Conservation (phyloP, 2,113 vertebrate genomes). For the Elachura formosa region DNA sequence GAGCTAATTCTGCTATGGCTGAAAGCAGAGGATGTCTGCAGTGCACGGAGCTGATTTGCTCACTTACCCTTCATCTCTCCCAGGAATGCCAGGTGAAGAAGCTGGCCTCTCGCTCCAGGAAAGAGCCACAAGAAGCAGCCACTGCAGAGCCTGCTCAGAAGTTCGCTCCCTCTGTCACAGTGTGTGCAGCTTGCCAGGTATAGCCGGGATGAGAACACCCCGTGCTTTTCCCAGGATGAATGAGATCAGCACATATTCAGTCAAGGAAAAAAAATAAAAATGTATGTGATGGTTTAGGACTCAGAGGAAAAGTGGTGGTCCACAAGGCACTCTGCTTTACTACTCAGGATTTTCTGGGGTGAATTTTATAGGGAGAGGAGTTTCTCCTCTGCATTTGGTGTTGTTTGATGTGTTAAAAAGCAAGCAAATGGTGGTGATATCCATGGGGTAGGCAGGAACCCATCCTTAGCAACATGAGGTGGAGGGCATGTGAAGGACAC, state of each 20-base stretch:
- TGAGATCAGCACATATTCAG: conserved; percentile 63
- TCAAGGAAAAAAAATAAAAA: neutral
- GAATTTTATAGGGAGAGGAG: neutral
- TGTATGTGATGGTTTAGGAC: neutral
- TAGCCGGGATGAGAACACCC: conserved; percentile 28
- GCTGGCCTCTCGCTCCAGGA: neutral
- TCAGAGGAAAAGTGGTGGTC: neutral
- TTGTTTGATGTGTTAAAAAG: neutral
- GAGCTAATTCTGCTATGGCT: neutral
- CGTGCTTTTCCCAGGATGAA: conserved; percentile 43
- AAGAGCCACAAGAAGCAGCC: neutral
- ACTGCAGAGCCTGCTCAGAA: conserved; percentile 40
- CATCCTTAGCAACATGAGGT: neutral
- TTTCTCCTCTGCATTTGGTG: neutral
- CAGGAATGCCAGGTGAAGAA: conserved; percentile 28
- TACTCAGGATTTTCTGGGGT: neutral
- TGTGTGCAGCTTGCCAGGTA: conserved; percentile 53
- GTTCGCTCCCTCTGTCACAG: conserved; percentile 33
- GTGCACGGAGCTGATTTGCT: conserved; percentile 16
- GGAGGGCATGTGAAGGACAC: neutral
- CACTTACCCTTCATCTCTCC: conserved; percentile 62
- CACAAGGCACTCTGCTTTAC: neutral
- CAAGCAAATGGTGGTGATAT: neutral
- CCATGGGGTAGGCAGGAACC: neutral
- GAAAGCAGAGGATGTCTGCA: neutral